Percentiles rank a stretch among this genome's conserved stretches.
Conservation (phyloP, 2,888 invertebrate genomes). For the Corythucha ciliata region DNA sequence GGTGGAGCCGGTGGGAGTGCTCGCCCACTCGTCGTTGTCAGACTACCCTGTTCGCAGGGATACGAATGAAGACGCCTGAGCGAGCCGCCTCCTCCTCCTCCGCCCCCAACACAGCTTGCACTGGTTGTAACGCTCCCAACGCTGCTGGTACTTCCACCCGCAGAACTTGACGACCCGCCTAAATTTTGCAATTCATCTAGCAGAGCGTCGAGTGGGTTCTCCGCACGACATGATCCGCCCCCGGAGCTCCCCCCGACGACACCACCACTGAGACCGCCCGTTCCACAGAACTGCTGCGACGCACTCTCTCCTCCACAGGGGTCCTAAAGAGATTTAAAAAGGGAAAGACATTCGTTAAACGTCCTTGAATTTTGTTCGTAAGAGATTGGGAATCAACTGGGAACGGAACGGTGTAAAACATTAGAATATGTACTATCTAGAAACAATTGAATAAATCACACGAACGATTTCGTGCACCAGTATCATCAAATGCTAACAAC, state of each 20-base stretch:
- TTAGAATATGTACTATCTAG: no score
- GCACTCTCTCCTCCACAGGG: constrained; percentile 27
- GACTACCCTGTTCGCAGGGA: constrained; percentile 57
- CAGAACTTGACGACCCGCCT: constrained; percentile 36
- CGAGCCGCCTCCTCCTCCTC: constrained; percentile 36
- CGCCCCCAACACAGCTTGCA: background rate
- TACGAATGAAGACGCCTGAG: constrained; percentile 72
- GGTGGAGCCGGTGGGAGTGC: constrained; percentile 85
- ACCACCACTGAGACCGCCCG: no score
- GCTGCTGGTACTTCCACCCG: constrained; percentile 33
- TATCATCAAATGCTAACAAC: no score
- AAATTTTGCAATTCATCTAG: constrained; percentile 88
- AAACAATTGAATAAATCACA: no score
- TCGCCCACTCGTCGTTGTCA: constrained; percentile 68
- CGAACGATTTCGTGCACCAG: no score
- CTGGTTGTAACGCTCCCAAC: background rate
- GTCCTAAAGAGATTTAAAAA: constrained; percentile 10
- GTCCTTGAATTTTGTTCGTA: no score
- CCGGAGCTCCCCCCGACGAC: no score
- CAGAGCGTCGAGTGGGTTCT: constrained; percentile 96
- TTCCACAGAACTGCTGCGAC: constrained; percentile 33
- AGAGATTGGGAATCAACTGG: no score
- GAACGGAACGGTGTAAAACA: no score
- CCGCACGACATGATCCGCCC: constrained; percentile 56
- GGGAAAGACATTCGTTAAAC: background rate